Evolutionary conservation across 1,140 invertebrate species (phyloP), one percentile per base, ranked within the genome.

Genomic region (Copidosoma floridanum): DNA sequence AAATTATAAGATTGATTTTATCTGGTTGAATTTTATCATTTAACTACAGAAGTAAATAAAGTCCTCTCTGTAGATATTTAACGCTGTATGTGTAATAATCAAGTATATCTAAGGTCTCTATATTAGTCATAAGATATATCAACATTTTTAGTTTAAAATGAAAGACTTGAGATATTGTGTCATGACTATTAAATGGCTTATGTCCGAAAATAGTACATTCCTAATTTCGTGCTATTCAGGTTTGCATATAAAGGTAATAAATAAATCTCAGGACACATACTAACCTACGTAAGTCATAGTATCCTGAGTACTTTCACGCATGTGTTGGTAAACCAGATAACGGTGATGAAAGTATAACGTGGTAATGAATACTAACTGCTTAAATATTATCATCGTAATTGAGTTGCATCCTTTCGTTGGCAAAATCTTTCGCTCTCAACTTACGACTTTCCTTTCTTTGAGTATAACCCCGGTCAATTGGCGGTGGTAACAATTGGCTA

Each of bases 221-320:
- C 27, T 47, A 11, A 83, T 80, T 65, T 82, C 77, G 5, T 44
- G 58, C 78, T 79, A 84, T 27, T 71, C 55, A 64, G 77, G 68
- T 79, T 85, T 72, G 51, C 69, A 70, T 10, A 66, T 77, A 46
- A 77, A 67, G 35, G 76, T 79, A 23, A 78, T 73, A 57, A 79
- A 78, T 16, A 80, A 67, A 70, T 72, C 70, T 43, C 76, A 56
- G 32, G 48, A 37, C 29, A 80, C 78, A 70, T 77, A 77, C 35
- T 67, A 60, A 24, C 78, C 65, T 7, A 84, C 82, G 68, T 82
- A 84, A 6, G 71, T 48, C 61, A 63, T 58, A 27, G 50, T 18
- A 70, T 83, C 81, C 69, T 83, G 79, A 21, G 74, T 67, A 40
- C 76, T 74, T 63, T 83, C 76, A 43, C 82, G 79, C 70, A 83